Evolutionary conservation across 2,888 invertebrate species (phyloP), one percentile per base, ranked within the genome.

Genomic region (Euzophera pinguis): DNA sequence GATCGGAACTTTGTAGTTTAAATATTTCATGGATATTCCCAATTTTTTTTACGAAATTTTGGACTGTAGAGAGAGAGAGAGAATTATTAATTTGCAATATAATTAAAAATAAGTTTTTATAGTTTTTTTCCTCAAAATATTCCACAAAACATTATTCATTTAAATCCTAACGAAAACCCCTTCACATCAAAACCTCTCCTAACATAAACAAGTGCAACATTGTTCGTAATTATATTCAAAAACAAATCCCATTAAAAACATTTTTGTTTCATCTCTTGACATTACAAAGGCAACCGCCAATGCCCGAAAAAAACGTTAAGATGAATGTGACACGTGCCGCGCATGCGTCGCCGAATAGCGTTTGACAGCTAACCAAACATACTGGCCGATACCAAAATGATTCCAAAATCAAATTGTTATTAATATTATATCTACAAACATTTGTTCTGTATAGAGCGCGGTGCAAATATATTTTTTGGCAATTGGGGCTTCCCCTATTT

Each of bases 361-460:
- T 71, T 69, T 73, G 73, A 74, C 75, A 76, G 73, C 74, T 78
- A 78, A 68, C 72, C 70, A 75, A 78, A 78, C 76, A 78, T 74
- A 73, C 75, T 70, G 55, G 57, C 68, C 67, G 75, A 77, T 77
- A 74, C 64, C 67, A 63, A 65, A 74, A 75, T 76, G 71, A 71
- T 77, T 73, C 65, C 67, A 63, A 66, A 74, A 75, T 76, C 72
- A 71, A 78, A 77, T 76, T 69, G 72, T 71, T 76, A 78, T 78
- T 78, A 76, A 75, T 78, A 76, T 74, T 73, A 69, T 67, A 76
- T 76, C 68, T 71, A 74, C 65, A 73, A 75, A 76, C 69, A 73
- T 61, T n/a, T 65, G 63, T 67, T 75, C 69, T 73, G 73, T 69
- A 62, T 63, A 56, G 64, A 67, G 61, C 63, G 62, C 61, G 65